A percentile compares a stretch with the other conserved stretches of the same genome.
Conservation (phyloP, 2,797 vertebrate species). For the Hylomyscus alleni region DNA sequence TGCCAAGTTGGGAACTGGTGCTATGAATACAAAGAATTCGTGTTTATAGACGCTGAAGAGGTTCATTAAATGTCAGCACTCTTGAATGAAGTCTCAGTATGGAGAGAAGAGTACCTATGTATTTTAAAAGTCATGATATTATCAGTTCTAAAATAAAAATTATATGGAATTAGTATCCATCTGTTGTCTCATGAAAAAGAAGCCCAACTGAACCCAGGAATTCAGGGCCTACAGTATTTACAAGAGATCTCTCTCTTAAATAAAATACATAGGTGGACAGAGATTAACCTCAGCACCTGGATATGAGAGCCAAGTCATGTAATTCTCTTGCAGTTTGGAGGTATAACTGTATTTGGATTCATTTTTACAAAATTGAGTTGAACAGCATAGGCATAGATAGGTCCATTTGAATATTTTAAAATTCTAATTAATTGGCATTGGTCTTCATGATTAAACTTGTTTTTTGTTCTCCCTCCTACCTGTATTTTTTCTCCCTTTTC, state of each 20-base stretch:
- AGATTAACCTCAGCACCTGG: neutral
- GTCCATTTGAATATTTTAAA: constrained; percentile 22
- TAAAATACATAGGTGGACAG: neutral
- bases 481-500: neutral
- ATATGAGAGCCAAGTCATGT: neutral
- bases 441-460: neutral
- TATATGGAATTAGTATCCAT: neutral
- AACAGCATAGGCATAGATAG: neutral
- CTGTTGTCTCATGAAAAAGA: neutral
- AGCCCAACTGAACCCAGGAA: neutral
- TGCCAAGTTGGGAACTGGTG: neutral
- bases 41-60: neutral
- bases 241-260: neutral
- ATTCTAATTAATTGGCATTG: constrained; percentile 30
- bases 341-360: neutral
- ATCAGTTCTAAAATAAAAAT: constrained; percentile 9
- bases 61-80: constrained; percentile 21
- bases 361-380: constrained; percentile 30
- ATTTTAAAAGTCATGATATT: constrained; percentile 46
- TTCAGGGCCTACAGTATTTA: neutral
- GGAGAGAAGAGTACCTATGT: neutral
- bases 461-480: neutral
- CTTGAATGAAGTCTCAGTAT: neutral
- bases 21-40: constrained; percentile 37
- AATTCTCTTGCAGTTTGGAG: neutral